Evolutionary conservation across 2,797 vertebrate genomes (phyloP).

Genomic region (Sparus aurata): DNA sequence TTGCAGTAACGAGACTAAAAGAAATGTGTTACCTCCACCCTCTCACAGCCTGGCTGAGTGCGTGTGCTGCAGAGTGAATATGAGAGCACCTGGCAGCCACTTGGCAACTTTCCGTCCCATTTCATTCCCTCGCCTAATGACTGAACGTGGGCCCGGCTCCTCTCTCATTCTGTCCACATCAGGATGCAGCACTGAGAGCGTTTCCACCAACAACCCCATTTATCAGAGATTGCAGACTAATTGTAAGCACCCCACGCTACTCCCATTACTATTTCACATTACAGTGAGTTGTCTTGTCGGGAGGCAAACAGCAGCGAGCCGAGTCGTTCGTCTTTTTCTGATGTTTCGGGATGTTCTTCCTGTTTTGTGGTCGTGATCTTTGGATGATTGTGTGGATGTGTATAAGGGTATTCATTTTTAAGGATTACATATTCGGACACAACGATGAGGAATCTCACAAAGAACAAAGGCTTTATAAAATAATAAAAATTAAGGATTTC

Average conservation of each 20-base stretch:
- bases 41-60: constrained; percentile 40
- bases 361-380: neutral
- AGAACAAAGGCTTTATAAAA: neutral
- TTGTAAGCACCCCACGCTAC: constrained; percentile 67
- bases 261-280: constrained; percentile 66
- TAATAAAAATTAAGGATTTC: neutral
- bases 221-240: constrained; percentile 78
- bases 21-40: constrained; percentile 30
- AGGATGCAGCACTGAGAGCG: constrained; percentile 69
- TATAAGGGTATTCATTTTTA: neutral
- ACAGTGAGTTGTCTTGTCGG: constrained; percentile 44
- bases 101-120: constrained; percentile 78
- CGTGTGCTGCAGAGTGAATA: constrained; percentile 45
- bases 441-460: neutral
- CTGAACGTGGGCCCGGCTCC: constrained; percentile 60
- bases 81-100: constrained; percentile 75
- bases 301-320: constrained; percentile 25
- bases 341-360: neutral
- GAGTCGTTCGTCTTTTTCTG: neutral
- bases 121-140: constrained; percentile 70
- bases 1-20: constrained; percentile 43
- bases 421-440: neutral
- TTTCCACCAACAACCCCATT: constrained; percentile 75
- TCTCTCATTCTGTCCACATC: constrained; percentile 76
- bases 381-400: neutral